A percentile compares a stretch with the other conserved stretches of the same genome.
Conservation (phyloP, 2,113 vertebrate species). For the Amphilophus citrinellus region DNA sequence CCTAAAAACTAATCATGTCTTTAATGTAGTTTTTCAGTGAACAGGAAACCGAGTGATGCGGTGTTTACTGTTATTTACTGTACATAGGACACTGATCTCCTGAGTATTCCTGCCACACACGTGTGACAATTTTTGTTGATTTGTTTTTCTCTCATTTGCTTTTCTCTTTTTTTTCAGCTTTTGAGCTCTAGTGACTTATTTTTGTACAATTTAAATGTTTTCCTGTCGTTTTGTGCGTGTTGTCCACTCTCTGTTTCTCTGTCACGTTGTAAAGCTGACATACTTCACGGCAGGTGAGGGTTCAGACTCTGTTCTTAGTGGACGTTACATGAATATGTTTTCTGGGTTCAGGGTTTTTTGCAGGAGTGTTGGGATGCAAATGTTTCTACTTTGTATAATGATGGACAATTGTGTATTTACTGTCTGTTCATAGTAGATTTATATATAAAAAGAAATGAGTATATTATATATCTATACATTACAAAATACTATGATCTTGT, state of each 20-base stretch:
- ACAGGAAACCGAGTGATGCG: constrained; percentile 41
- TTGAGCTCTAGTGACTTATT: constrained; percentile 66
- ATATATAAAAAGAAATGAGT: constrained; percentile 83
- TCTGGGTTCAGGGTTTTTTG: constrained; percentile 48
- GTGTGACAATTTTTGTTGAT: constrained; percentile 59
- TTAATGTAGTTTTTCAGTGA: constrained; percentile 15
- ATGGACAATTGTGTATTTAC: constrained; percentile 84
- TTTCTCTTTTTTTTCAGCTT: constrained; percentile 18
- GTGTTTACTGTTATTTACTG: constrained; percentile 67
- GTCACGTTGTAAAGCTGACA: constrained; percentile 75
- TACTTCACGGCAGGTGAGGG: constrained; percentile 60
- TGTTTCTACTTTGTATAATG: constrained; percentile 86
- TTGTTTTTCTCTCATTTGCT: constrained; percentile 41
- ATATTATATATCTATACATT: constrained; percentile 77
- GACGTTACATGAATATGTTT: constrained; percentile 42
- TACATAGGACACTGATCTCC: constrained; percentile 43
- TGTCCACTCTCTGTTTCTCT: constrained; percentile 37
- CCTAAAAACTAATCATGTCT: neutral
- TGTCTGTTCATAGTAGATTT: constrained; percentile 89
- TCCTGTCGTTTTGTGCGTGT: constrained; percentile 41
- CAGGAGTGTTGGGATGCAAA: constrained; percentile 59
- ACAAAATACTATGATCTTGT: constrained; percentile 78
- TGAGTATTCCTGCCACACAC: constrained; percentile 61
- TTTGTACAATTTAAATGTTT: constrained; percentile 40
- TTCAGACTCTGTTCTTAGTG: constrained; percentile 52